Conservation (phyloP, 2,113 vertebrate species). For the Pseudorectes ferrugineus region DNA sequence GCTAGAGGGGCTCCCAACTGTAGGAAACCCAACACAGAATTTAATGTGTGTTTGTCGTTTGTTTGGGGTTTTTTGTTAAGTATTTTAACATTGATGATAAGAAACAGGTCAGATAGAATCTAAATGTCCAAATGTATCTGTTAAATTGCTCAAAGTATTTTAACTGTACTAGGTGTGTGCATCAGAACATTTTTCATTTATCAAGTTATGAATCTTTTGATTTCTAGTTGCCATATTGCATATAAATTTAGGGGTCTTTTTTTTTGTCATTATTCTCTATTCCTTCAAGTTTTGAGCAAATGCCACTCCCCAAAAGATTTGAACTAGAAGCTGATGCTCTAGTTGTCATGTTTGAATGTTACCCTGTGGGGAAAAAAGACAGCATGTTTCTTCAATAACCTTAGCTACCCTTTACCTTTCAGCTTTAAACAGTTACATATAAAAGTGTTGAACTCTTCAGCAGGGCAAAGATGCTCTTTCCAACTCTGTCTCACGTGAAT, state of each 20-base stretch:
- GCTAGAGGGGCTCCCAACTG: background rate
- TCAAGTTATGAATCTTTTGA: background rate
- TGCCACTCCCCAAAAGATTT: background rate
- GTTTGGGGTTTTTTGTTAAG: background rate
- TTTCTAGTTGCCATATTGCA: background rate
- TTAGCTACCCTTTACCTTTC: conserved; percentile 14
- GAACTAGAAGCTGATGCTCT: background rate
- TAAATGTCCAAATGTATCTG: background rate
- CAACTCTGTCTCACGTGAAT: background rate
- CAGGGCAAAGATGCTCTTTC: background rate
- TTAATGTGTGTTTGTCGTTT: background rate
- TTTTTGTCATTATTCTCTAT: background rate
- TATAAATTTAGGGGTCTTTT: background rate
- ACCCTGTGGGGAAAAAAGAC: background rate
- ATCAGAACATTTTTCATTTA: background rate
- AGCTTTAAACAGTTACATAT: background rate
- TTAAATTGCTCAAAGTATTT: background rate
- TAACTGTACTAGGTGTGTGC: background rate
- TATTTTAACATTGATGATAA: background rate
- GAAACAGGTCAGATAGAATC: background rate
- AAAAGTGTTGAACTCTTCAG: background rate
- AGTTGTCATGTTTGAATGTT: background rate
- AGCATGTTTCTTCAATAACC: background rate
- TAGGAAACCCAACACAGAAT: background rate
- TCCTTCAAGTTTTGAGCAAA: background rate